A percentile compares a stretch with the other conserved stretches of the same genome.
Evolutionary conservation across 37 sponge, comb jelly and placozoan species (phyloP).

Genomic region (Haliclona indistincta): DNA sequence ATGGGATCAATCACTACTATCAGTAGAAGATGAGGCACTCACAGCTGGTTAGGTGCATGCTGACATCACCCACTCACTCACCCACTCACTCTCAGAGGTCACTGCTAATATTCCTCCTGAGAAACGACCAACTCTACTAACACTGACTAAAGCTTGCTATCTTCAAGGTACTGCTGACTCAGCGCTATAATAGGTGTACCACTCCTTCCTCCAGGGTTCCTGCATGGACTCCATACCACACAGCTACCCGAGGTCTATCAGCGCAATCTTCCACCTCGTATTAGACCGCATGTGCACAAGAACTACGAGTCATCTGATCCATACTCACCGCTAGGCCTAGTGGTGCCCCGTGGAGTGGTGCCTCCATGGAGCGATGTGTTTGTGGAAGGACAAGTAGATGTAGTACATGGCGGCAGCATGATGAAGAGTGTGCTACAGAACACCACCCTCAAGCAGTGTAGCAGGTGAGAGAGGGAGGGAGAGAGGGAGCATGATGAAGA

Average conservation of each 20-base stretch:
- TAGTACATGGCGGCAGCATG: conserved; percentile 50
- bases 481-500: not conserved
- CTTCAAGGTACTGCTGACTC: conserved; percentile 41
- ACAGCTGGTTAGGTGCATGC: not conserved
- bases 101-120: conserved; percentile 38
- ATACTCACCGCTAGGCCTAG: conserved; percentile 70
- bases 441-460: conserved; percentile 62
- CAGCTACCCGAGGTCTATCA: conserved; percentile 46
- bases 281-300: conserved; percentile 49
- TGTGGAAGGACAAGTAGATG: conserved; percentile 54
- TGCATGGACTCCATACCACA: conserved; percentile 40
- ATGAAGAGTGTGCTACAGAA: conserved; percentile 42
- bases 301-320: conserved; percentile 48
- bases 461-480: conserved; percentile 37
- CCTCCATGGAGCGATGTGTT: conserved; percentile 76
- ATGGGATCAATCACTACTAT: not conserved
- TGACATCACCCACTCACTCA: conserved; percentile 16
- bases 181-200: not conserved
- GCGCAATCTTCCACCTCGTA: conserved; percentile 19
- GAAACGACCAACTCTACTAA: conserved; percentile 32
- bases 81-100: conserved; percentile 33
- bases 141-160: conserved; percentile 55
- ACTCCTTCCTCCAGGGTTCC: conserved; percentile 35
- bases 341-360: conserved; percentile 50
- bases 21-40: not conserved